Evolutionary conservation across 2,888 invertebrate species (phyloP).

Genomic region (Zootermopsis nevadensis): DNA sequence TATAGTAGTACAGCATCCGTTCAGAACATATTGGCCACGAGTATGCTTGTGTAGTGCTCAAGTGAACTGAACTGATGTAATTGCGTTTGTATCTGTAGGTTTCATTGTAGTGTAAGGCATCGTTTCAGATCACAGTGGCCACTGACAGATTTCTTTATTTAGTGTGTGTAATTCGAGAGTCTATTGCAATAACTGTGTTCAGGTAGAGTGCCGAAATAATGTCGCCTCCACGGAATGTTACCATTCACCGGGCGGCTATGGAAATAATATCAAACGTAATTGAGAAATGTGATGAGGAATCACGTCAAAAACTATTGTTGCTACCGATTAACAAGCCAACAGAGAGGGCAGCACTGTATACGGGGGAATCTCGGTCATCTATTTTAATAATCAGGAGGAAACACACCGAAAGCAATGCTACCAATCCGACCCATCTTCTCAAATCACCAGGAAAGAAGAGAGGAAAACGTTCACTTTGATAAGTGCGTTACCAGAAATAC

Average conservation of each 20-base stretch:
- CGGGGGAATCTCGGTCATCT: not conserved
- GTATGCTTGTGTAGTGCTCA: not conserved
- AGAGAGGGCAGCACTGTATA: not conserved
- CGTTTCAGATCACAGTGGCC: not conserved
- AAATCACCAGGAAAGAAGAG: slow-evolving; percentile 5
- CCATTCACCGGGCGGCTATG: not conserved
- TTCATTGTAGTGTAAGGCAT: not conserved
- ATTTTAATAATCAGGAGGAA: not conserved
- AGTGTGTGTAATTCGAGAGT: not conserved
- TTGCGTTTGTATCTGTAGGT: not conserved
- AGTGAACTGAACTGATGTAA: not conserved
- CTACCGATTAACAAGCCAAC: not conserved
- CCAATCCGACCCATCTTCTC: not conserved
- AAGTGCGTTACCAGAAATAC: not conserved
- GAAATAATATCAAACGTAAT: not conserved
- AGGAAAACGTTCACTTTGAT: not conserved
- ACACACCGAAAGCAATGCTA: not conserved
- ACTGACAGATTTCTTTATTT: not conserved
- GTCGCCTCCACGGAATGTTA: not conserved
- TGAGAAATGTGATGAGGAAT: not conserved
- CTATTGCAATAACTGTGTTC: not conserved
- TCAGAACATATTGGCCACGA: not conserved
- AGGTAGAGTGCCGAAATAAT: not conserved
- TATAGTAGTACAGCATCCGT: not conserved
- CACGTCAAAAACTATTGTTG: not conserved